Percentiles rank a stretch among this genome's conserved stretches.
These are phyloP conservation scores for Mus spicilegus DNA, from an alignment of 2,113 vertebrate species.

Conservation along the genomic window DNA sequence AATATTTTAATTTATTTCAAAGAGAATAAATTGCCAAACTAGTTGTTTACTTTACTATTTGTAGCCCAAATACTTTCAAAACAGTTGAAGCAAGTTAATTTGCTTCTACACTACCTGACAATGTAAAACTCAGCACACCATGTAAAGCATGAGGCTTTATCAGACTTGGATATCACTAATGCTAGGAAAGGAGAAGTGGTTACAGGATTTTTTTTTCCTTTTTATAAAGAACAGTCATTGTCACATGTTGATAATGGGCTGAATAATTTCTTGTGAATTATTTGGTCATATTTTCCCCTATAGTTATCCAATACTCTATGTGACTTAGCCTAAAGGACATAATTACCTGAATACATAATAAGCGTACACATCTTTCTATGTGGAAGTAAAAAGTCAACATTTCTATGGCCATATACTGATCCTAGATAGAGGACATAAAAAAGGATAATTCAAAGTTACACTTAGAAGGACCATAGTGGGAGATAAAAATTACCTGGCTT, in stretches of 20 bases:
- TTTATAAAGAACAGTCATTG: background rate
- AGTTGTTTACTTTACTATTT: background rate
- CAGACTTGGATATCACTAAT: background rate
- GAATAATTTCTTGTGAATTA: background rate
- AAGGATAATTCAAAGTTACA: background rate
- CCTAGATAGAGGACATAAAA: background rate
- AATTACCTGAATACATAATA: background rate
- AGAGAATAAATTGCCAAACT: background rate
- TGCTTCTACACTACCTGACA: background rate
- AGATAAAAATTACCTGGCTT: constrained; percentile 81
- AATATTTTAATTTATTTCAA: constrained; percentile 27
- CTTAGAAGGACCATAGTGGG: too few relatives aligned
- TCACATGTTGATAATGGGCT: background rate
- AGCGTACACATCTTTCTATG: background rate
- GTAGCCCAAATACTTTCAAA: background rate
- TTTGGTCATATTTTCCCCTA: background rate
- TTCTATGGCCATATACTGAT: background rate
- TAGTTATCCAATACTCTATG: background rate
- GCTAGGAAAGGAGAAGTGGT: background rate
- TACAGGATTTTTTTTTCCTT: background rate
- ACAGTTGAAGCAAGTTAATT: background rate
- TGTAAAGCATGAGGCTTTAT: background rate
- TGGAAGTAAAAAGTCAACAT: background rate
- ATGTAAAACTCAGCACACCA: background rate
- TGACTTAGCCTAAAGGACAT: background rate